These are phyloP conservation scores for Ariopsis seemanni DNA, from an alignment of 2,113 vertebrate species.

Conservation along the genomic window DNA sequence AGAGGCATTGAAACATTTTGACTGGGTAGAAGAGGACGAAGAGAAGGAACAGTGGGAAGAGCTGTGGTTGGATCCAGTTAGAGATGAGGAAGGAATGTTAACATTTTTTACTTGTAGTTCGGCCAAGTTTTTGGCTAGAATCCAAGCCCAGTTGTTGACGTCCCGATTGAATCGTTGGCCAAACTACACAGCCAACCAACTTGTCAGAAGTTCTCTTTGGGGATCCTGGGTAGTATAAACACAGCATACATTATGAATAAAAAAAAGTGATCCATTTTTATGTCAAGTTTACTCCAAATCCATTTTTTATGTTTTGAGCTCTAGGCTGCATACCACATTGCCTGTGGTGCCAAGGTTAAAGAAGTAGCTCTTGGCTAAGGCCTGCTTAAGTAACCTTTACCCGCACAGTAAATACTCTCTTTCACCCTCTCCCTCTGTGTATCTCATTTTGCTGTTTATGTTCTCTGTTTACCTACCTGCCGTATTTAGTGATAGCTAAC, in stretches of 20 bases:
- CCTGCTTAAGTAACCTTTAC: slow-evolving; percentile 25
- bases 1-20: neutral
- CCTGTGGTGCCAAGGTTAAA: slow-evolving; percentile 49
- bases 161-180: slow-evolving; percentile 48
- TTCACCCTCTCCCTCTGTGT: neutral
- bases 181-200: slow-evolving; percentile 51
- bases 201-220: slow-evolving; percentile 52
- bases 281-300: slow-evolving; percentile 45
- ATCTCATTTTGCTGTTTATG: slow-evolving; percentile 12
- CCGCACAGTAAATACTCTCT: neutral
- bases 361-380: slow-evolving; percentile 48
- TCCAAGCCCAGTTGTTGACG: slow-evolving; percentile 43
- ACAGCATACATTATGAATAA: slow-evolving; percentile 43
- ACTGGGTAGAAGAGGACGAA: slow-evolving; percentile 40
- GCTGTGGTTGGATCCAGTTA: slow-evolving; percentile 28
- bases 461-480: neutral
- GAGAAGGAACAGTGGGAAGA: slow-evolving; percentile 1
- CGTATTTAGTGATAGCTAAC: slow-evolving; percentile 4
- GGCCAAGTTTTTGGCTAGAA: slow-evolving; percentile 39
- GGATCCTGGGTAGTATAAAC: slow-evolving; percentile 44
- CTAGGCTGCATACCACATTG: slow-evolving; percentile 22
- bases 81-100: slow-evolving; percentile 36
- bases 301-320: slow-evolving; percentile 54
- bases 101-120: slow-evolving; percentile 17
- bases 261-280: slow-evolving; percentile 47